Conservation (phyloP, 2,113 vertebrate species). For the Myotis brandtii region DNA sequence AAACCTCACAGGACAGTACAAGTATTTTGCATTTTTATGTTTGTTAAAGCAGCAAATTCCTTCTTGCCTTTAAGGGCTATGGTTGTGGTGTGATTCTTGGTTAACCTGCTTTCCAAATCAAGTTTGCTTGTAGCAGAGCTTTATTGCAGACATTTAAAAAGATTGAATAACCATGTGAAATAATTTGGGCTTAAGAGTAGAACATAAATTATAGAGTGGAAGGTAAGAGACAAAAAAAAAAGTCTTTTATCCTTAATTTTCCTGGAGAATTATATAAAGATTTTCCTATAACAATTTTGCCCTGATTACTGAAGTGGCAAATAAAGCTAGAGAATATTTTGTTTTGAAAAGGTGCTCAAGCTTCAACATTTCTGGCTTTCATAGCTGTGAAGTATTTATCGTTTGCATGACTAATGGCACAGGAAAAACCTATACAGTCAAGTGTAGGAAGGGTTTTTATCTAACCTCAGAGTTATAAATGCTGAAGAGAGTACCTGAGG, state of each 20-base stretch:
- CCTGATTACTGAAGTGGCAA: conserved; percentile 85
- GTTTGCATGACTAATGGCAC: conserved; percentile 90
- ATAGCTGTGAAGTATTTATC: conserved; percentile 86
- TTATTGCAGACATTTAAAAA: conserved; percentile 80
- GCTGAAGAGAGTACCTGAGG: conserved; percentile 81
- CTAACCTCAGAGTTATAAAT: conserved; percentile 81
- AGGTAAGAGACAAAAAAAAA: conserved; percentile 82
- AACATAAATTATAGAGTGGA: conserved; percentile 80
- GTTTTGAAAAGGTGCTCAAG: conserved; percentile 87
- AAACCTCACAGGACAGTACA: conserved; percentile 84
- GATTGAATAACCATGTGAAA: conserved; percentile 83
- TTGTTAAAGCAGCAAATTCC: conserved; percentile 80
- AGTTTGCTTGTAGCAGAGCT: conserved; percentile 86
- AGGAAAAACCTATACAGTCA: conserved; percentile 86
- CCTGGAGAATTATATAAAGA: conserved; percentile 81
- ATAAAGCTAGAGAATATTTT: conserved; percentile 84
- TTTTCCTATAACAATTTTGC: conserved; percentile 76
- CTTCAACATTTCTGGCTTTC: conserved; percentile 85
- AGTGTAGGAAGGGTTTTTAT: conserved; percentile 81
- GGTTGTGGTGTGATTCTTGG: conserved; percentile 83
- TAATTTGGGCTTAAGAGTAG: conserved; percentile 85
- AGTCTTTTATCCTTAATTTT: conserved; percentile 79
- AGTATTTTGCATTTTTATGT: conserved; percentile 84
- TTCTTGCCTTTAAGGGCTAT: conserved; percentile 89
- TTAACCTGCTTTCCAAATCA: conserved; percentile 85